Evolutionary conservation across 2,113 vertebrate genomes (phyloP).

Genomic region (Ciconia boyciana): DNA sequence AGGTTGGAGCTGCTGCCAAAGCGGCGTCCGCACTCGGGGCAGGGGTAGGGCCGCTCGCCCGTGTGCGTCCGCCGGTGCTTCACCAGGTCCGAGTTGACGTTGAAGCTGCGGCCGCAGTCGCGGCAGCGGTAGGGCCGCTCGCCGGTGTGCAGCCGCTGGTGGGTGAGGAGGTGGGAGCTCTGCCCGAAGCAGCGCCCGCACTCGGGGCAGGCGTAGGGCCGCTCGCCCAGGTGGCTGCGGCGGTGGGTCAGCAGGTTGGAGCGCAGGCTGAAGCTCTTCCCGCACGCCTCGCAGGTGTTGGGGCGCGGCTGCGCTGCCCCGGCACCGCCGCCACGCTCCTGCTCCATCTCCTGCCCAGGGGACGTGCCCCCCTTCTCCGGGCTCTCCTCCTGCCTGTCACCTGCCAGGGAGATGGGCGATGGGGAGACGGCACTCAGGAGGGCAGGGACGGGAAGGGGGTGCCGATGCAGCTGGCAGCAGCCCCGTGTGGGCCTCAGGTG

Average conservation of each 20-base stretch:
- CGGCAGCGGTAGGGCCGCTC: not conserved
- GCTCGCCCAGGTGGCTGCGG: not conserved
- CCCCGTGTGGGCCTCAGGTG: rapidly evolving
- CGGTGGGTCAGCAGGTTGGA: not conserved
- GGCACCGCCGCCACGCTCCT: not conserved
- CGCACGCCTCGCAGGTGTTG: not conserved
- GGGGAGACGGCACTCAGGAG: not conserved
- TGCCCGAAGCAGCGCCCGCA: not conserved
- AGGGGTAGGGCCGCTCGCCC: not conserved
- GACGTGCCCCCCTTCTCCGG: no score
- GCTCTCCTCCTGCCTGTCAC: not conserved
- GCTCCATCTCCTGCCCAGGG: no score
- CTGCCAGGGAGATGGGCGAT: not conserved
- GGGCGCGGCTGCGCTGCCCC: rapidly evolving
- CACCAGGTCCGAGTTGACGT: not conserved
- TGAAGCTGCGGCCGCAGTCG: not conserved
- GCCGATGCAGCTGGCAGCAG: not conserved
- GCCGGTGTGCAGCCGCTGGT: not conserved
- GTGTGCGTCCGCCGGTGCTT: not conserved
- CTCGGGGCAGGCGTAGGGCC: not conserved
- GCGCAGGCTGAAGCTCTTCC: not conserved
- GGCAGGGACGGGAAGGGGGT: not conserved
- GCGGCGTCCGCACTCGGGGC: not conserved
- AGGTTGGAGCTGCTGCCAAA: not conserved
- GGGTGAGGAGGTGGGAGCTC: not conserved